These are phyloP conservation scores for Autographa pulchrina DNA, from an alignment of 2,888 invertebrate species.

Conservation along the genomic window DNA sequence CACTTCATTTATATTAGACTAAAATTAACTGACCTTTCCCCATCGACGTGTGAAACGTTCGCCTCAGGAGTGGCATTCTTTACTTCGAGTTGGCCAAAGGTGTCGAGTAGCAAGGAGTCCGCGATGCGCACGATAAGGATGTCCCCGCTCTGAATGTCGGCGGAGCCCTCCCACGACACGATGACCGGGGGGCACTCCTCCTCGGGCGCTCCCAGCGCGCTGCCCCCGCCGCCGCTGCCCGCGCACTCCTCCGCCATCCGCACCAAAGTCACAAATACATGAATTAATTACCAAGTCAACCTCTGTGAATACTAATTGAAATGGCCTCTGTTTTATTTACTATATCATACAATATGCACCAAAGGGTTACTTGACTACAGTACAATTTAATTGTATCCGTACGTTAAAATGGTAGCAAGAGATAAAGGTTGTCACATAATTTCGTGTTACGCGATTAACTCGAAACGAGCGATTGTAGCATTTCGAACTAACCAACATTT, in stretches of 20 bases:
- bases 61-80: constrained; percentile 72
- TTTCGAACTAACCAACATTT: not conserved
- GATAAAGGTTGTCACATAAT: constrained; percentile 24
- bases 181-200: constrained; percentile 89
- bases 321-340: constrained; percentile 54
- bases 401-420: constrained; percentile 16
- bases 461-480: not conserved
- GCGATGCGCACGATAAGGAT: constrained; percentile 92
- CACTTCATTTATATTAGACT: constrained; percentile 30
- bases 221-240: constrained; percentile 58
- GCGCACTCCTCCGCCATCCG: constrained; percentile 84
- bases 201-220: constrained; percentile 67
- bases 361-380: constrained; percentile 16
- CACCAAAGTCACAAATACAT: constrained; percentile 74
- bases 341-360: constrained; percentile 40
- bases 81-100: constrained; percentile 65
- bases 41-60: constrained; percentile 71
- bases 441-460: not conserved
- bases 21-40: constrained; percentile 74
- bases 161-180: constrained; percentile 91
- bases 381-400: constrained; percentile 27
- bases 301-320: constrained; percentile 67
- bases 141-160: constrained; percentile 93
- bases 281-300: constrained; percentile 72
- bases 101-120: constrained; percentile 89